Base-by-base conservation (phyloP, 2,888 invertebrate species). In the Lycophotia porphyrea region DNA sequence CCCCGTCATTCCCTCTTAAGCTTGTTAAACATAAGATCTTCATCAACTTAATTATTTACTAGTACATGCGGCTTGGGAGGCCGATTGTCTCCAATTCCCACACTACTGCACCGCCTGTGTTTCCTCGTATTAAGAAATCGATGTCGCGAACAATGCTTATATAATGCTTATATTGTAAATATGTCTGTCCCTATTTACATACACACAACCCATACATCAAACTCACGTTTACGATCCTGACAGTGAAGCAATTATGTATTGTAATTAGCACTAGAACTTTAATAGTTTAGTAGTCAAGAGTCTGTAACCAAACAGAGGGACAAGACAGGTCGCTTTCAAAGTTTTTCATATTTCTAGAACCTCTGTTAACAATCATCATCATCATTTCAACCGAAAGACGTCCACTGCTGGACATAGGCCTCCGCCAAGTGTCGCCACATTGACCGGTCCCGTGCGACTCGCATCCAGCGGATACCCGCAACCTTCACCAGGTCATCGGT, bases 91-190 rank as follows among this genome's bases (percentile, higher is more conserved):
- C 42, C 44, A 42, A 69, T 87, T 86, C 86, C 66, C 86, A 86
- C 88, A 34, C 60, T 21, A 2, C 7, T 15, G 60, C 21, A 84
- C 39, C 69, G 52, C 44, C n/a, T 64, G 21, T 31, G 72, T 87
- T 80, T 85, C 77, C 78, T 73, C 36, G 71, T 76, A 5, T 87
- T 81, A 78, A 75, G 81, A 87, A 85, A 85, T 77, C 66, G 74
- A 87, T 76, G 74, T 81, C 78, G 71, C 70, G 67, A 71, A 78
- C 71, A 79, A 76, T 74, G 52, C 65, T 85, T 82, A 72, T 77
- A 80, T 76, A 80, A 84, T 42, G n/a, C n/a, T n/a, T n/a, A 42
- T 74, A 74, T 71, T n/a, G 42, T 74, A n/a, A 67, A 80, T 69
- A 71, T 65, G 11, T 34, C 15, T 71, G 61, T 74, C 21, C 65